Evolutionary conservation across 92 coral and sea anemone species (phyloP).

Genomic region (Virgularia gustaviana): DNA sequence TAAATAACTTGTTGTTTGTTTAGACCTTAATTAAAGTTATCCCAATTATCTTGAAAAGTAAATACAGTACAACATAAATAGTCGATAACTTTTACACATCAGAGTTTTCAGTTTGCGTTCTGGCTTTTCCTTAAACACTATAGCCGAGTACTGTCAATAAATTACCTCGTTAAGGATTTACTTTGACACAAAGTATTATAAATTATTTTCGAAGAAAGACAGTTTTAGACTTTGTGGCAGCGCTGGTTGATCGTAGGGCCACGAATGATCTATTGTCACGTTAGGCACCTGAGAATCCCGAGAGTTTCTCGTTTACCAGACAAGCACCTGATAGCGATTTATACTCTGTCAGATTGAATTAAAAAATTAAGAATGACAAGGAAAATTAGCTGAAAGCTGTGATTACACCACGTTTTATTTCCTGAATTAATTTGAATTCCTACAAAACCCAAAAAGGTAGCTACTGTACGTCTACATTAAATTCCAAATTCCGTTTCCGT

Average conservation of each 20-base stretch:
- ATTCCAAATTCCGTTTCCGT: not conserved
- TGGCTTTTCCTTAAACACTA: too few species aligned
- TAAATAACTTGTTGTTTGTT: not conserved
- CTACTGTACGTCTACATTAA: too few species aligned
- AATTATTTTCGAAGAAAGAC: too few species aligned
- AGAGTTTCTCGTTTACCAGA: conserved; percentile 24
- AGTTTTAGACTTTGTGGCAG: too few species aligned
- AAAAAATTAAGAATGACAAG: not conserved
- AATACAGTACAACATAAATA: not conserved
- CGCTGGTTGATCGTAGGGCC: not conserved
- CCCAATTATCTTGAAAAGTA: not conserved
- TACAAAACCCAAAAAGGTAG: too few species aligned
- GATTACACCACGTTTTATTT: too few species aligned
- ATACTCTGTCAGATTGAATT: conserved; percentile 32
- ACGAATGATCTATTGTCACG: not conserved
- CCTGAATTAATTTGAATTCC: too few species aligned
- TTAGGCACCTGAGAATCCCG: not conserved
- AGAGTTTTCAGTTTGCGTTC: too few species aligned
- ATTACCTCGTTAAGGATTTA: too few species aligned
- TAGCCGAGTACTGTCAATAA: too few species aligned
- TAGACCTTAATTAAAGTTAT: not conserved
- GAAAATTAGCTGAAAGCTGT: too few species aligned
- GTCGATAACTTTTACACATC: too few species aligned
- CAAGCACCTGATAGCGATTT: conserved; percentile 39
- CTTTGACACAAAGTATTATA: not conserved